Conservation (phyloP, 1,140 invertebrate species). For the Hylaeus anthracinus region DNA sequence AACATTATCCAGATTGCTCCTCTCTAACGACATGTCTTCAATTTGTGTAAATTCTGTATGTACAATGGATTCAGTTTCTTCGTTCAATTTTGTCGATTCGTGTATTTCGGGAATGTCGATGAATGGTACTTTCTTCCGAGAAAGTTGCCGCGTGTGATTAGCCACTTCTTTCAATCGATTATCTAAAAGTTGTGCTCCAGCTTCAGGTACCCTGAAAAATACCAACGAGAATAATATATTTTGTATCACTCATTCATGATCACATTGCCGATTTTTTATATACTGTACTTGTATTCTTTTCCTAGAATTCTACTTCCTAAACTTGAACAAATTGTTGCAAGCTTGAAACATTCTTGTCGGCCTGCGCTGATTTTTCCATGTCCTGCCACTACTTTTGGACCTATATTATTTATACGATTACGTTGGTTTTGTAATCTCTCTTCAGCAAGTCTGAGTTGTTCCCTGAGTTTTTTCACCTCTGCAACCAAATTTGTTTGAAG, state of each 20-base stretch:
- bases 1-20: neutral
- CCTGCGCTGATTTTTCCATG: constrained; percentile 73
- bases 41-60: constrained; percentile 3
- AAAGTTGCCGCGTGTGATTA: constrained; percentile 72
- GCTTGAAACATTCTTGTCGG: constrained; percentile 72
- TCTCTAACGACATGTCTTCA: constrained; percentile 3
- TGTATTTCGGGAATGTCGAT: constrained; percentile 34
- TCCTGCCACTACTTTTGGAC: constrained; percentile 66
- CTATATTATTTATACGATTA: constrained; percentile 67
- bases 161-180: constrained; percentile 74
- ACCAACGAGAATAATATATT: neutral
- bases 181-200: constrained; percentile 72
- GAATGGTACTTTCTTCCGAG: constrained; percentile 63
- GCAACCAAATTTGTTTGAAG: constrained; percentile 62
- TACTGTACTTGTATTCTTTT: constrained; percentile 74
- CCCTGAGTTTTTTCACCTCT: constrained; percentile 71
- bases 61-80: constrained; percentile 10
- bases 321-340: constrained; percentile 73
- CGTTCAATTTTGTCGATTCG: constrained; percentile 1
- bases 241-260: constrained; percentile 1
- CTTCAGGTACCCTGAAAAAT: constrained; percentile 73
- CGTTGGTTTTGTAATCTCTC: constrained; percentile 70
- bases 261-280: neutral
- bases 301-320: constrained; percentile 73
- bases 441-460: constrained; percentile 71